Percentiles rank a stretch among this genome's conserved stretches.
Conservation (phyloP, 2,888 invertebrate species). For the Yponomeuta sedellus region DNA sequence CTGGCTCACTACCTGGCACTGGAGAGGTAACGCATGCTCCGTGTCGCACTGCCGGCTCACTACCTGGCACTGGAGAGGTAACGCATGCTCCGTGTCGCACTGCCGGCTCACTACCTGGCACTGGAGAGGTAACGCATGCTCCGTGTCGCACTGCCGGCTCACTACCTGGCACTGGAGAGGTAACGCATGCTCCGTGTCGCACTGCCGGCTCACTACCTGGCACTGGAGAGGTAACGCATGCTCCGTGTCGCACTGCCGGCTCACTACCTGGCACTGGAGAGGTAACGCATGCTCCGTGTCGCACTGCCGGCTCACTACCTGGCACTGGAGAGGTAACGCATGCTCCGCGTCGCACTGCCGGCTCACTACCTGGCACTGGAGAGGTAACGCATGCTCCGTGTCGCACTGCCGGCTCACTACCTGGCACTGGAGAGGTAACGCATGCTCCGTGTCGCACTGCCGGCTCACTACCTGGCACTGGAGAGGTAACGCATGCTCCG, state of each 20-base stretch:
- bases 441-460: too few species aligned
- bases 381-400: conserved; percentile 61
- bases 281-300: conserved; percentile 48
- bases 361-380: conserved; percentile 94
- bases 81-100: conserved; percentile 28
- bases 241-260: too few species aligned
- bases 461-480: conserved; percentile 92
- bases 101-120: conserved; percentile 86
- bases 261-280: conserved; percentile 93
- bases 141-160: conserved; percentile 88
- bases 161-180: conserved; percentile 94
- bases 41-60: conserved; percentile 65
- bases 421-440: conserved; percentile 90
- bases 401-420: conserved; percentile 81
- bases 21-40: conserved; percentile 78
- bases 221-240: too few species aligned
- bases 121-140: too few species aligned
- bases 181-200: conserved; percentile 25
- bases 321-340: conserved; percentile 90
- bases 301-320: conserved; percentile 83
- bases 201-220: conserved; percentile 85
- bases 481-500: conserved; percentile 78
- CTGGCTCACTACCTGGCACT: conserved; percentile 92
- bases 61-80: conserved; percentile 93
- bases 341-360: too few species aligned